phyloP scores from a whole-genome alignment of 2,113 vertebrate genomes.

The Sphyrna mokarran region DNA sequence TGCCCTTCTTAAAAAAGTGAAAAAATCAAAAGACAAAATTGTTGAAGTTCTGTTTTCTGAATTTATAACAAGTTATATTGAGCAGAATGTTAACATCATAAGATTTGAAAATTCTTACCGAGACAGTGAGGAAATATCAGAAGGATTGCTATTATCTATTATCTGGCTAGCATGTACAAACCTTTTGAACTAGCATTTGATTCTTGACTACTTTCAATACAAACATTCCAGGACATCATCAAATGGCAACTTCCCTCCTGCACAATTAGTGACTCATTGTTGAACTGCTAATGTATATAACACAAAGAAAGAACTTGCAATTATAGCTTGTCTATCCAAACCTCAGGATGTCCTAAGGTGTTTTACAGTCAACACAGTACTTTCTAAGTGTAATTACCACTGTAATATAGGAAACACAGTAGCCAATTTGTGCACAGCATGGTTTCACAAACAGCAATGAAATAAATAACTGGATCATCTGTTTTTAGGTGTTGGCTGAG shows the following conservation, averaged over 20 bases:
- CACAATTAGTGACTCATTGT: neutral
- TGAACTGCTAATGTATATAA: neutral
- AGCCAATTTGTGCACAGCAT: neutral
- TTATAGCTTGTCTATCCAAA: neutral
- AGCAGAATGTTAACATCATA: neutral
- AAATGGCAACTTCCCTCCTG: neutral
- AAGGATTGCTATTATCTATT: neutral
- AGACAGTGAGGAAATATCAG: neutral
- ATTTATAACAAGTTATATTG: neutral
- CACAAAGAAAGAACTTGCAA: neutral
- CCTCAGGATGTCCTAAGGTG: neutral
- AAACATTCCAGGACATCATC: neutral
- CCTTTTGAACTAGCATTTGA: neutral
- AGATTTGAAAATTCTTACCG: neutral
- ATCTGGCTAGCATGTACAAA: neutral
- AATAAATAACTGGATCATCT: neutral
- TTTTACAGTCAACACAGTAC: neutral
- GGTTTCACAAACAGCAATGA: conserved; percentile 27
- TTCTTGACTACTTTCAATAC: neutral
- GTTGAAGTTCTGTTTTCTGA: neutral
- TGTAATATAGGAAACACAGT: neutral
- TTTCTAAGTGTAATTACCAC: neutral
- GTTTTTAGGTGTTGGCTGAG: neutral
- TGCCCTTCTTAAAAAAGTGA: neutral
- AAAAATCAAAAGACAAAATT: neutral